Percentiles rank a stretch among this genome's conserved stretches.
Conservation (phyloP, 2,113 vertebrate genomes). For the Deroptyus accipitrinus region DNA sequence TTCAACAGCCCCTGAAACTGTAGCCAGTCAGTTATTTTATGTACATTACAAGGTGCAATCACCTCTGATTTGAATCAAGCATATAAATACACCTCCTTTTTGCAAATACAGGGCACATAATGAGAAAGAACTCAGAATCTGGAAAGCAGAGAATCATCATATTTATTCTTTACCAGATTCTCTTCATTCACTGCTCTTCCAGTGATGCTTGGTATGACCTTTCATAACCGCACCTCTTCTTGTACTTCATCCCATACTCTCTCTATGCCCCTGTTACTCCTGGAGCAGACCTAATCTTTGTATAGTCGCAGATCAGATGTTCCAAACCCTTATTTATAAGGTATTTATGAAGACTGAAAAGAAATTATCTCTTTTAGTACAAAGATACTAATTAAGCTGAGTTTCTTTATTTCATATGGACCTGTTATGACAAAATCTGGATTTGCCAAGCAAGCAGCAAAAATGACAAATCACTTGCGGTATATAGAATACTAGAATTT, state of each 20-base stretch:
- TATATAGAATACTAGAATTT: neutral
- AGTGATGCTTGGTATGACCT: accelerated
- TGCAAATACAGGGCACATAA: neutral
- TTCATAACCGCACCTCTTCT: neutral
- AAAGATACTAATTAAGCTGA: neutral
- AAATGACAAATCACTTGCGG: neutral
- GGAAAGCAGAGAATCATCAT: neutral
- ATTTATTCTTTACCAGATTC: neutral
- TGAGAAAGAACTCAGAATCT: neutral
- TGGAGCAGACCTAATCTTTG: neutral
- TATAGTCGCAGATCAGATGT: neutral
- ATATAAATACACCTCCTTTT: neutral
- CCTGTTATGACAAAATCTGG: neutral
- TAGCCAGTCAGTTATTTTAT: neutral
- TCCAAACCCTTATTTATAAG: neutral
- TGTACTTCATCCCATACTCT: neutral
- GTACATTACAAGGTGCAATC: neutral
- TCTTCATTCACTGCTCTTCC: neutral
- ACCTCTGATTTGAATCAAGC: neutral
- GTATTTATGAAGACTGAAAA: neutral
- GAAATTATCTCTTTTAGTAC: neutral
- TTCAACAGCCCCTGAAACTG: neutral
- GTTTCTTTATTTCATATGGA: neutral
- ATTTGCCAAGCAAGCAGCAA: neutral
- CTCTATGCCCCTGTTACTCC: neutral